Base-by-base conservation (phyloP, 1,140 invertebrate species). In the Oncopeltus fasciatus region DNA sequence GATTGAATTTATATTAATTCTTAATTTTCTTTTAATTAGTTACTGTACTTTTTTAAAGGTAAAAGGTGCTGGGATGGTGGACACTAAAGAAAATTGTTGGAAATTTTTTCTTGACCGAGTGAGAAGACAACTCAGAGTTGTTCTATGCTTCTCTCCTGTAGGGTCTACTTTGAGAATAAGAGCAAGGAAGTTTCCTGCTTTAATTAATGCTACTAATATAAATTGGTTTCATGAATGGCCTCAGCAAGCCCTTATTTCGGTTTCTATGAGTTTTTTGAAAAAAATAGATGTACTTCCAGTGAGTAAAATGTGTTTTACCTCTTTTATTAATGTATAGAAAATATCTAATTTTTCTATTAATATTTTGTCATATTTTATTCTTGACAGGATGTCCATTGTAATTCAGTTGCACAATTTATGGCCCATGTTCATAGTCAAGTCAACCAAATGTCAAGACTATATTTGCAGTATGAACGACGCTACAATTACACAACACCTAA, bases 141-240 rank as follows among this genome's bases (percentile, higher is more conserved):
- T 96, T 44, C 74, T 97, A 4, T 96, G 92, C 71, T 96, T 95
- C 74, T 95, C 92, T 29, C 93, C 93, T 1, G 92, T 95, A 31
- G 93, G 93, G 21, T 90, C 87, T 24, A 95, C 92, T 8, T 76
- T 96, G 58, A 76, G 93, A 70, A 86, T 95, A 33, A 80, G 94
- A 68, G 89, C 90, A 38, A 80, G 94, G 66, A 95, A 96, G 77
- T 98, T 97, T 74, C 95, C 94, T 18, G 92, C 93, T 51, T 82
- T 98, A 44, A 90, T 93, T 65, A 97, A 95, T 74, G 92, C 90
- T 70, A 95, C 93, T 14, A 85, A 86, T 60, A 94, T 96, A 64
- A 94, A 96, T 74, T 98, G 94, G 94, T 97, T 97, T 73, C 92
- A 97, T 71, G 92, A 95, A 78, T 98, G 95, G 95, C 94, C 94